These are phyloP conservation scores for Nerophis ophidion DNA, from an alignment of 2,113 vertebrate species.

Conservation along the genomic window DNA sequence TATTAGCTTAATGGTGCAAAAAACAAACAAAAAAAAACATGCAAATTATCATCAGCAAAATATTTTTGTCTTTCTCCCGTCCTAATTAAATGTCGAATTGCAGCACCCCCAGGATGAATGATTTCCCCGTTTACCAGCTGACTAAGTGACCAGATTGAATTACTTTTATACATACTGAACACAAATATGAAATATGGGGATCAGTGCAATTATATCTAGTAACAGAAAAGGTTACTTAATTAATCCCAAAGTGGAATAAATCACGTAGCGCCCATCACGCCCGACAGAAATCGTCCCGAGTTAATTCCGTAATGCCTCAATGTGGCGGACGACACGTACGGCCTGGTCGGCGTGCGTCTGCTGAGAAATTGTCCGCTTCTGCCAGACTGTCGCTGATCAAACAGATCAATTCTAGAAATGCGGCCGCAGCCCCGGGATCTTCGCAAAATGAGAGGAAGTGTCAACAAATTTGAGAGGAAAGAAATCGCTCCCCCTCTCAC, in stretches of 20 bases:
- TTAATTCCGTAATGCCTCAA: constrained; percentile 48
- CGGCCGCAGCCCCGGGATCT: constrained; percentile 35
- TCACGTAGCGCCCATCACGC: constrained; percentile 43
- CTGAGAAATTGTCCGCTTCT: constrained; percentile 47
- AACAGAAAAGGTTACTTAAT: constrained; percentile 62
- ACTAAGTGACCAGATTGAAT: constrained; percentile 58
- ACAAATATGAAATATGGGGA: constrained; percentile 56
- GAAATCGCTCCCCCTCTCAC: constrained; percentile 23
- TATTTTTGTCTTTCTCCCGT: constrained; percentile 46
- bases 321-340: constrained; percentile 24
- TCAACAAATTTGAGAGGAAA: constrained; percentile 53
- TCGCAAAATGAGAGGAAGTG: constrained; percentile 46
- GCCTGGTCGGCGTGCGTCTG: constrained; percentile 1
- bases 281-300: constrained; percentile 28
- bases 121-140: constrained; percentile 50
- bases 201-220: constrained; percentile 60
- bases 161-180: constrained; percentile 43
- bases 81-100: constrained; percentile 47
- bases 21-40: constrained; percentile 40
- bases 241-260: constrained; percentile 53
- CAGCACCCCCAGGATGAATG: constrained; percentile 39
- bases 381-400: constrained; percentile 55
- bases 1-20: constrained; percentile 27
- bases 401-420: constrained; percentile 59
- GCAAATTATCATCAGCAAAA: constrained; percentile 38